Percentiles rank a stretch among this genome's conserved stretches.
These are phyloP conservation scores for Chascanopsetta lugubris DNA, from an alignment of 2,113 vertebrate genomes.

Conservation along the genomic window DNA sequence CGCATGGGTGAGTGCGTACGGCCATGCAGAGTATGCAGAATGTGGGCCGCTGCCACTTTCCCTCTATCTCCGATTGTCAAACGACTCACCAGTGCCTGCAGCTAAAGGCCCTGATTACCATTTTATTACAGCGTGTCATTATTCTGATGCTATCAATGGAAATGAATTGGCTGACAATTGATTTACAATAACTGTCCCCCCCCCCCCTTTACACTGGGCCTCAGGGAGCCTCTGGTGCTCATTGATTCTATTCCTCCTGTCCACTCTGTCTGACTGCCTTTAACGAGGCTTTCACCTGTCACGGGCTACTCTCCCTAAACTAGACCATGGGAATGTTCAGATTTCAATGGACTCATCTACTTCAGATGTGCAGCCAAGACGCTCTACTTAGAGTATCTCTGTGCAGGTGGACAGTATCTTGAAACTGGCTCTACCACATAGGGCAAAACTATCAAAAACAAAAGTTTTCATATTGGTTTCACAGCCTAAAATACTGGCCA, in stretches of 20 bases:
- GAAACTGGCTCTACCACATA: too few species aligned
- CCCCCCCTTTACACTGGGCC: slow-evolving; percentile 28
- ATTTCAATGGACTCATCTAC: slow-evolving; percentile 4
- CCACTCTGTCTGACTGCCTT: slow-evolving; percentile 33
- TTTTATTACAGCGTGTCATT: slow-evolving; percentile 72
- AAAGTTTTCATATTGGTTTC: too few species aligned
- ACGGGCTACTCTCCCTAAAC: slow-evolving; percentile 5
- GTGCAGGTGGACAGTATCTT: too few species aligned
- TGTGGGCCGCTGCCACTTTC: slow-evolving; percentile 47
- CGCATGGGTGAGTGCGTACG: slow-evolving; percentile 28
- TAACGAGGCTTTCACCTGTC: slow-evolving; percentile 44
- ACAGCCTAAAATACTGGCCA: too few species aligned
- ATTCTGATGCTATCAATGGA: slow-evolving; percentile 78
- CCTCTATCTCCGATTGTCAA: slow-evolving; percentile 32
- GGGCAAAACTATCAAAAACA: too few species aligned
- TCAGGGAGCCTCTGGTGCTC: slow-evolving; percentile 53
- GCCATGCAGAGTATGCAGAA: slow-evolving; percentile 21
- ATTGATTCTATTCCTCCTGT: slow-evolving; percentile 68
- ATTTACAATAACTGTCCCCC: slow-evolving; percentile 68
- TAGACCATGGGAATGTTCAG: slow-evolving; percentile 5
- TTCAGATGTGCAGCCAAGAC: neutral
- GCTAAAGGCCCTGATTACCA: slow-evolving; percentile 64
- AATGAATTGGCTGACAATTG: slow-evolving; percentile 76
- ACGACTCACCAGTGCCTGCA: slow-evolving; percentile 26
- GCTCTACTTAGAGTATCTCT: neutral